phyloP scores from a whole-genome alignment of 2,888 invertebrate genomes.

The Caprella mutica region DNA sequence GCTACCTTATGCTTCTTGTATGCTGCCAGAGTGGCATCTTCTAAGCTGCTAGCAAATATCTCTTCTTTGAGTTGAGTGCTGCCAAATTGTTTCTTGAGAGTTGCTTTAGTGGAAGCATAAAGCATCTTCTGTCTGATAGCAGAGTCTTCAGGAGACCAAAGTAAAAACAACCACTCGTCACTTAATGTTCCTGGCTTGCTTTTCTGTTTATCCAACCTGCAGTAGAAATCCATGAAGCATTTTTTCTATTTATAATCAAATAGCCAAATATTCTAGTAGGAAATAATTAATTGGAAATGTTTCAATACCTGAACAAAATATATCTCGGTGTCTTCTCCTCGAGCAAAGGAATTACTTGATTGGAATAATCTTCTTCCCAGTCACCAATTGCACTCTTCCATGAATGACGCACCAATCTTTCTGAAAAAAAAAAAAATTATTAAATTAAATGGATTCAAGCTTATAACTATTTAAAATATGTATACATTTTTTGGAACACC shows the following conservation, averaged over 20 bases:
- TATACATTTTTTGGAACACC: background rate
- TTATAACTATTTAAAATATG: no score
- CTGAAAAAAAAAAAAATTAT: background rate
- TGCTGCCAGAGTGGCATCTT: conserved; percentile 57
- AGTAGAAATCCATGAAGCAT: no score
- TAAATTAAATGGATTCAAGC: background rate
- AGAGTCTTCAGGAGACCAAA: conserved; percentile 89
- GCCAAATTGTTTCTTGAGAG: conserved; percentile 91
- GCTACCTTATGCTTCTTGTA: conserved; percentile 66
- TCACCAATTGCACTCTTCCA: conserved; percentile 55
- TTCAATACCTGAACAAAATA: conserved; percentile 62
- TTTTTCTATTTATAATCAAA: no score
- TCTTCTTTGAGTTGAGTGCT: conserved; percentile 88
- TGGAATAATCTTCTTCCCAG: conserved; percentile 79
- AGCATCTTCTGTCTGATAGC: conserved; percentile 92
- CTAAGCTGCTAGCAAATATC: conserved; percentile 66
- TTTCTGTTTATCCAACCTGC: no score
- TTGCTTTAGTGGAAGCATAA: conserved; percentile 94
- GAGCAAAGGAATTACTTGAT: conserved; percentile 56
- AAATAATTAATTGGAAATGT: conserved; percentile 6
- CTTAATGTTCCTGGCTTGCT: conserved; percentile 51
- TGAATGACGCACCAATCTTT: conserved; percentile 58
- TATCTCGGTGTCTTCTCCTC: conserved; percentile 79
- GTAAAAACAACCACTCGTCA: conserved; percentile 82
- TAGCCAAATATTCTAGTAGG: conserved; percentile 39